Evolutionary conservation across 2,797 vertebrate species (phyloP).

Genomic region (Meda fulgida): DNA sequence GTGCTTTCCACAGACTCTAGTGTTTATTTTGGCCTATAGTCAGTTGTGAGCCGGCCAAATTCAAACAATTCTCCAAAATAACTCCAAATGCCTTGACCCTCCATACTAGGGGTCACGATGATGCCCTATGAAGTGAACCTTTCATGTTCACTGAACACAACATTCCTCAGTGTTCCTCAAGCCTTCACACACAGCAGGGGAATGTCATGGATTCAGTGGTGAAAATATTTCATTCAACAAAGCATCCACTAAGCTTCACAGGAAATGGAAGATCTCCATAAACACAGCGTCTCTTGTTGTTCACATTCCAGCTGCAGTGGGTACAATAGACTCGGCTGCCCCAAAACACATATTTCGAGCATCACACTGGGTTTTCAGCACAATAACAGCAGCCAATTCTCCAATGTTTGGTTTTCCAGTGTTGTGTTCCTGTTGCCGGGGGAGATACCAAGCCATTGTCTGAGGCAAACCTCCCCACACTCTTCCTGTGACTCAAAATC

Average conservation of each 20-base stretch:
- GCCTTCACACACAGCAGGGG: conserved; percentile 26
- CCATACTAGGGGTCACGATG: neutral
- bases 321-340: conserved; percentile 9
- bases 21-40: conserved; percentile 21
- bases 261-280: conserved; percentile 18
- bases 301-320: conserved; percentile 27
- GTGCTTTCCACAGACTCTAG: neutral
- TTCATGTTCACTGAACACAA: conserved; percentile 27
- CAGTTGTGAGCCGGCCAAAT: conserved; percentile 1
- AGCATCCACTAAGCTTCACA: conserved; percentile 10
- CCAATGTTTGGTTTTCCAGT: conserved; percentile 40
- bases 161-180: conserved; percentile 20
- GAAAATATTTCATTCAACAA: conserved; percentile 46
- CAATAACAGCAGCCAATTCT: conserved; percentile 11
- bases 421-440: conserved; percentile 40
- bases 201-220: neutral
- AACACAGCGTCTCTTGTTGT: conserved; percentile 20
- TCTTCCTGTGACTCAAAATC: conserved; percentile 30
- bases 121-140: conserved; percentile 3
- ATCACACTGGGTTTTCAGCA: neutral
- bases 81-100: neutral
- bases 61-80: conserved; percentile 17
- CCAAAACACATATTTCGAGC: conserved; percentile 7
- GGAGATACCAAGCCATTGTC: conserved; percentile 53
- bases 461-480: conserved; percentile 38